These are phyloP conservation scores for Sarcophaga bullata DNA, from an alignment of 1,140 invertebrate species.

Conservation along the genomic window DNA sequence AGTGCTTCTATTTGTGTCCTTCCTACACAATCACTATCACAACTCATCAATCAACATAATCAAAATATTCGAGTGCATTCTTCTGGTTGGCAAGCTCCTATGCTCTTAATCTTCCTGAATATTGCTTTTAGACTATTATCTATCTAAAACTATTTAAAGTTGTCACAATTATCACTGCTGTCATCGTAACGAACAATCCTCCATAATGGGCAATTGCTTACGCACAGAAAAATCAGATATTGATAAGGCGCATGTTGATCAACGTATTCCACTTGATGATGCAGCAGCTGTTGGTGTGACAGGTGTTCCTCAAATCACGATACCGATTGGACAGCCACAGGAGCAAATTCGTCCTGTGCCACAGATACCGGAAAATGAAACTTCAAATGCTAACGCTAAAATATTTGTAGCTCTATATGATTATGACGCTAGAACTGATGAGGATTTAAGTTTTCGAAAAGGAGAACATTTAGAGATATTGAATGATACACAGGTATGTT, in stretches of 20 bases:
- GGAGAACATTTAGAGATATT: conserved; percentile 98
- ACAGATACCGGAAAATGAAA: conserved; percentile 71
- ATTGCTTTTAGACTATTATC: no score
- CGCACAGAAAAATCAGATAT: conserved; percentile 62
- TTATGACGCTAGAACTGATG: conserved; percentile 98
- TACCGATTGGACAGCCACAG: conserved; percentile 57
- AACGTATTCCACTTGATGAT: conserved; percentile 56
- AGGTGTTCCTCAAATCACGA: conserved; percentile 55
- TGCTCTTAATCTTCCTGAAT: no score
- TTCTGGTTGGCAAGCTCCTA: no score
- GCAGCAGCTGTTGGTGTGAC: conserved; percentile 49
- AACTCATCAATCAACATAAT: no score
- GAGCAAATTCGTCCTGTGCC: conserved; percentile 66
- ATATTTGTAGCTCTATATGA: conserved; percentile 98
- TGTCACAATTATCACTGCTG: background rate
- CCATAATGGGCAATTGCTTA: conserved; percentile 63
- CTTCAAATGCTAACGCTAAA: conserved; percentile 77
- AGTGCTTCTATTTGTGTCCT: conserved; percentile 11
- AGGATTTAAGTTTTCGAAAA: conserved; percentile 98
- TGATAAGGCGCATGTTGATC: conserved; percentile 53
- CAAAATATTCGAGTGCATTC: no score
- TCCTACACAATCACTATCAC: background rate
- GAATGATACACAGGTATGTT: conserved; percentile 88
- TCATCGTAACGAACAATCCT: background rate
- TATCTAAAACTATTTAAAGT: no score